phyloP scores from a whole-genome alignment of 2,888 invertebrate genomes.

The Acanthoscelides obtectus region DNA sequence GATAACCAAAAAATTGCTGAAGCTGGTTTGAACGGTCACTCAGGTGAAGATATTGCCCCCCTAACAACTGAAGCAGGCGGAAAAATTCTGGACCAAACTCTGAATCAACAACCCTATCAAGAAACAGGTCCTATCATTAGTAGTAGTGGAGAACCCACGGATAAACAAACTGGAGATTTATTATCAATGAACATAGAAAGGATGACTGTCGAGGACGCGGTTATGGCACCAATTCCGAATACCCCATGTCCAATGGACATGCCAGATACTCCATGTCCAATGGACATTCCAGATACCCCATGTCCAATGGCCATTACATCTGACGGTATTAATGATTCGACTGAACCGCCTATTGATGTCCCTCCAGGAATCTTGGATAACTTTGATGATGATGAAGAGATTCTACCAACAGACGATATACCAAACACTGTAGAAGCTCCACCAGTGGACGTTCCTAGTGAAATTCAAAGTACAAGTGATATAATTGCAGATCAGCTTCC shows the following conservation, averaged over 20 bases:
- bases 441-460: background rate
- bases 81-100: background rate
- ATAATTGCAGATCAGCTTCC: slow-evolving; percentile 1
- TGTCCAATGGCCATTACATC: background rate
- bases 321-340: background rate
- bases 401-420: background rate
- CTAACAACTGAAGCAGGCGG: background rate
- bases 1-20: background rate
- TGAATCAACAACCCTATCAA: background rate
- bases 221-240: background rate
- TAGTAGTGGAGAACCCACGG: background rate
- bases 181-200: background rate
- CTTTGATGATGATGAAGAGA: background rate
- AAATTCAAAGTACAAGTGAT: background rate
- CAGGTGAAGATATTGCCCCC: background rate
- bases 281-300: background rate
- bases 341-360: background rate
- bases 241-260: background rate
- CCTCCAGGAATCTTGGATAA: background rate
- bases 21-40: background rate
- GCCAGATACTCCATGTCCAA: background rate
- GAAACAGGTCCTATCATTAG: background rate
- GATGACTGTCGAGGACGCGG: background rate
- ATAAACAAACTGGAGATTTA: background rate
- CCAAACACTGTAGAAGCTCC: background rate